Evolutionary conservation across 2,113 vertebrate species (phyloP).

Genomic region (Prunella fulvescens): DNA sequence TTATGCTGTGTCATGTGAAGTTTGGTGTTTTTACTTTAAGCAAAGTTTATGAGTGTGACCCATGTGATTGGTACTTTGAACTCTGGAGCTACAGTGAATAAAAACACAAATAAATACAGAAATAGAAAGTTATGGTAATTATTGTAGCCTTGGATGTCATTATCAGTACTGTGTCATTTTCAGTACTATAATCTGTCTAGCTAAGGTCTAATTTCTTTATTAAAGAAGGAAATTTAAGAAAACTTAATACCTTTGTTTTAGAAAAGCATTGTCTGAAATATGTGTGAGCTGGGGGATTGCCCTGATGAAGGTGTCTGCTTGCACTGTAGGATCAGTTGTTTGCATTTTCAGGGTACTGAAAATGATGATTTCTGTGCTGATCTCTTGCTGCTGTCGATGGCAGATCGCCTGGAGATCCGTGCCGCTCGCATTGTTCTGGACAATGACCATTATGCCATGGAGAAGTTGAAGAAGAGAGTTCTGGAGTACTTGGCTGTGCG

Average conservation of each 20-base stretch:
- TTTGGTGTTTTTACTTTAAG: neutral
- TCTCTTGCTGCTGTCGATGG: neutral
- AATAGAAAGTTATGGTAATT: neutral
- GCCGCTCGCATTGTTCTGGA: conserved; percentile 89
- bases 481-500: conserved; percentile 94
- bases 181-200: neutral
- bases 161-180: neutral
- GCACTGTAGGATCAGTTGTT: neutral
- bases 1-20: neutral
- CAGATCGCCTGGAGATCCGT: conserved; percentile 91
- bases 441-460: conserved; percentile 96
- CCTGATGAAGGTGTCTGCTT: neutral
- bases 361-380: neutral
- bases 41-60: neutral
- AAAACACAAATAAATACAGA: neutral
- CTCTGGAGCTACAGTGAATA: neutral
- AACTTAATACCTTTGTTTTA: neutral
- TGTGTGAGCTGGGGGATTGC: neutral
- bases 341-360: no score
- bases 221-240: neutral
- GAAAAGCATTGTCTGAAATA: neutral
- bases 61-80: neutral
- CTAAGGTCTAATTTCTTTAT: neutral
- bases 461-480: conserved; percentile 93
- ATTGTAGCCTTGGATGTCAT: neutral